Evolutionary conservation across 2,888 invertebrate genomes (phyloP).

Genomic region (Vesta saturnalis): DNA sequence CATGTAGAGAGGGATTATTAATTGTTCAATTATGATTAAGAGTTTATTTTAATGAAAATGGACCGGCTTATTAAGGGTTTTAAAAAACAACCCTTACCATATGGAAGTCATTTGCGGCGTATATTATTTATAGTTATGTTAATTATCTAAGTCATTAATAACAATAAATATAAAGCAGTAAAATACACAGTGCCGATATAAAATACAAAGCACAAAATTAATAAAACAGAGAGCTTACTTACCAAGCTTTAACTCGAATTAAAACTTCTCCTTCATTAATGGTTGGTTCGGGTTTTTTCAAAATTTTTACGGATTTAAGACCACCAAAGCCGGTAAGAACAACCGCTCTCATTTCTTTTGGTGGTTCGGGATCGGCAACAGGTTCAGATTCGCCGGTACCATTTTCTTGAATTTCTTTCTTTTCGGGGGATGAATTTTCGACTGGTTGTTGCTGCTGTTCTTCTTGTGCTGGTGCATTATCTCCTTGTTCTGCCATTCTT

Average conservation of each 20-base stretch:
- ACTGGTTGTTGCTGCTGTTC: slow-evolving; percentile 49
- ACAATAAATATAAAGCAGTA: neutral
- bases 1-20: too few species aligned
- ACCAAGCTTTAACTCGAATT: slow-evolving; percentile 88
- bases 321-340: slow-evolving; percentile 88
- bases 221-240: slow-evolving; percentile 61
- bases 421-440: slow-evolving; percentile 44
- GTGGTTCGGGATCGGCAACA: slow-evolving; percentile 63
- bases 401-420: slow-evolving; percentile 59
- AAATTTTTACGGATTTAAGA: slow-evolving; percentile 84
- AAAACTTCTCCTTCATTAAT: slow-evolving; percentile 79
- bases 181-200: too few species aligned
- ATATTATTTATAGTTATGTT: too few species aligned
- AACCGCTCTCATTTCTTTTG: slow-evolving; percentile 87
- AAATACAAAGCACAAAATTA: neutral
- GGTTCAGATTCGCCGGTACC: slow-evolving; percentile 62
- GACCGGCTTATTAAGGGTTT: neutral
- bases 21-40: too few species aligned
- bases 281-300: slow-evolving; percentile 81
- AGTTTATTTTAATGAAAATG: too few species aligned
- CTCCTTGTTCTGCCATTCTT: slow-evolving; percentile 52
- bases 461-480: slow-evolving; percentile 47
- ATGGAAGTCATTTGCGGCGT: slow-evolving; percentile 6
- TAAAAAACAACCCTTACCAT: slow-evolving; percentile 6
- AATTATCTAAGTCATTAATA: too few species aligned